These are phyloP conservation scores for Progne subis DNA, from an alignment of 2,113 vertebrate genomes.

Conservation along the genomic window DNA sequence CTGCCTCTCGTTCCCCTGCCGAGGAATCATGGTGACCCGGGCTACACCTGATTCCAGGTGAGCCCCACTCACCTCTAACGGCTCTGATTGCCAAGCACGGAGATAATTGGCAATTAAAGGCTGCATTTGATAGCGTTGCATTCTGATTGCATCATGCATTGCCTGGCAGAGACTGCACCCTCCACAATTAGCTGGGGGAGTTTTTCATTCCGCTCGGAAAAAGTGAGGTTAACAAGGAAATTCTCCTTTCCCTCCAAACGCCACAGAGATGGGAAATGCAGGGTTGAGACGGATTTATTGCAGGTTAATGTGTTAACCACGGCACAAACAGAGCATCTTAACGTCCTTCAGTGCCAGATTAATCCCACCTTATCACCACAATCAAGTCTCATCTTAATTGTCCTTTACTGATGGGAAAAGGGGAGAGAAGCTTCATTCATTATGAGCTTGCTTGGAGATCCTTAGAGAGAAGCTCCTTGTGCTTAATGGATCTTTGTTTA, in stretches of 20 bases:
- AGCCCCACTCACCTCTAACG: neutral
- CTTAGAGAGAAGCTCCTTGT: neutral
- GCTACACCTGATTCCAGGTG: neutral
- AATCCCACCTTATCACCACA: neutral
- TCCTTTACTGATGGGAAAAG: neutral
- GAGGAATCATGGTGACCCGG: neutral
- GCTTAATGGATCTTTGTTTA: fast-evolving
- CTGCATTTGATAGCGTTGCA: neutral
- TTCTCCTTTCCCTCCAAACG: neutral
- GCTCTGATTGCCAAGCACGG: neutral
- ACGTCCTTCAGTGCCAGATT: neutral
- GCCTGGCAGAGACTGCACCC: neutral
- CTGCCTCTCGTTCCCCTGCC: neutral
- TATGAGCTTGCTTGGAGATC: neutral
- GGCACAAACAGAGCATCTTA: neutral
- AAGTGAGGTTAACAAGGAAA: neutral
- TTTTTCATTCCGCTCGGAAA: neutral
- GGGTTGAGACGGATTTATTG: neutral
- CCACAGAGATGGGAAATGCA: fast-evolving
- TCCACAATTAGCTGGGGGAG: neutral
- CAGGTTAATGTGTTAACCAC: neutral
- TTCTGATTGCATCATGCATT: neutral
- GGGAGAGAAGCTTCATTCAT: neutral
- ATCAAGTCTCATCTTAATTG: neutral
- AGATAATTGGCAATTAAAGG: neutral